Percentiles rank a stretch among this genome's conserved stretches.
phyloP scores from a whole-genome alignment of 2,113 vertebrate species.

The Gyps fulvus region DNA sequence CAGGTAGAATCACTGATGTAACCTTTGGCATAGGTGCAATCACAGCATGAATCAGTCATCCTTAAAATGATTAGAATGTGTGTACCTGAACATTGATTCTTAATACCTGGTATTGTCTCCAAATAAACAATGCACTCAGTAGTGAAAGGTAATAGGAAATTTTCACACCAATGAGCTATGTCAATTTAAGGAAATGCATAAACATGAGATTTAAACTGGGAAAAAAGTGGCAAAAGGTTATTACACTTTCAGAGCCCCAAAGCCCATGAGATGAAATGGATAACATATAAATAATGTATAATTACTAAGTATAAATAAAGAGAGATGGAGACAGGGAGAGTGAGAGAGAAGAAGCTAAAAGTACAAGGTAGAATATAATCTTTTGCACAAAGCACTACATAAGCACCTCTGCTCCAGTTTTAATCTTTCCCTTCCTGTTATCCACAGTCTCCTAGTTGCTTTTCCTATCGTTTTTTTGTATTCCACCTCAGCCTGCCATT shows the following conservation, averaged over 20 bases:
- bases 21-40: background rate
- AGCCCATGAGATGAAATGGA: background rate
- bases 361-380: background rate
- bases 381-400: background rate
- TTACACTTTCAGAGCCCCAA: background rate
- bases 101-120: slow-evolving; percentile 11
- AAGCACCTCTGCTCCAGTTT: background rate
- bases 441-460: background rate
- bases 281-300: background rate
- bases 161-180: slow-evolving; percentile 14
- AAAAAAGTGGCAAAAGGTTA: slow-evolving; percentile 13
- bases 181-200: slow-evolving; percentile 41
- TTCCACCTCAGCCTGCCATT: background rate
- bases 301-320: background rate
- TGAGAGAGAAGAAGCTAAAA: background rate
- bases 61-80: background rate
- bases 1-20: background rate
- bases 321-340: background rate
- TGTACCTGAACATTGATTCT: background rate
- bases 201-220: slow-evolving; percentile 22
- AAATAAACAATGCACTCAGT: background rate
- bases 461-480: background rate
- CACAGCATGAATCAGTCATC: background rate
- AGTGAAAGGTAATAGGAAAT: background rate
- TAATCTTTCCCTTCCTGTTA: background rate